Evolutionary conservation across 2,888 invertebrate genomes (phyloP).

Genomic region (Acleris holmiana): DNA sequence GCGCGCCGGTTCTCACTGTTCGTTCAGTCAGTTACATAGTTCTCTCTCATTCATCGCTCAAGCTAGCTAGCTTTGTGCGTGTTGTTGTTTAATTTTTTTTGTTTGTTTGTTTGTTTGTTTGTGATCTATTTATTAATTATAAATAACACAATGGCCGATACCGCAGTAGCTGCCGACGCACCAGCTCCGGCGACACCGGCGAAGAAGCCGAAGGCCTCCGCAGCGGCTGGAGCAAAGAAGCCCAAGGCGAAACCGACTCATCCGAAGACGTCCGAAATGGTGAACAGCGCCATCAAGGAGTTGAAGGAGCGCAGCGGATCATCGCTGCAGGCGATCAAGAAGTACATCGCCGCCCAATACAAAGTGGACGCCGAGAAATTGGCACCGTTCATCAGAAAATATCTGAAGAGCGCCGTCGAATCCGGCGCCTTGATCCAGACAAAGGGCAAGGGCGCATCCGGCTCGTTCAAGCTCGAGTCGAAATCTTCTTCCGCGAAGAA

Average conservation of each 20-base stretch:
- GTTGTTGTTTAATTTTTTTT: no score
- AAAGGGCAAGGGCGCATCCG: no score
- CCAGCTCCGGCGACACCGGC: slow-evolving; percentile 56
- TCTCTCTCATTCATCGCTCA: no score
- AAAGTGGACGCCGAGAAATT: slow-evolving; percentile 84
- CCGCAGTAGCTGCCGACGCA: slow-evolving; percentile 23
- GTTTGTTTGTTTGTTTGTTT: no score
- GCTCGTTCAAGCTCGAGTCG: no score
- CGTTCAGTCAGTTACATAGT: no score
- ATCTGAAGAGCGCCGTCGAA: slow-evolving; percentile 82
- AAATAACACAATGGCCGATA: slow-evolving; percentile 32
- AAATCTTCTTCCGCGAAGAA: no score
- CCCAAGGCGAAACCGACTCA: slow-evolving; percentile 61
- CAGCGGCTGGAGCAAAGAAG: slow-evolving; percentile 48
- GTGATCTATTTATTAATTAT: no score
- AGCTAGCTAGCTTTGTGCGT: no score
- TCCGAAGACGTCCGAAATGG: slow-evolving; percentile 48
- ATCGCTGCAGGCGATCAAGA: slow-evolving; percentile 84
- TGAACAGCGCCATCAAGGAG: slow-evolving; percentile 75
- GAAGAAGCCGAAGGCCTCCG: slow-evolving; percentile 52
- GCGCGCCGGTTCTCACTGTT: slow-evolving; percentile 1
- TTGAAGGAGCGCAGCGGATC: slow-evolving; percentile 85
- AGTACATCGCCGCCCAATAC: slow-evolving; percentile 87
- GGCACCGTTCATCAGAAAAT: slow-evolving; percentile 84
- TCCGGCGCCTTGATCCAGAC: slow-evolving; percentile 77